phyloP scores from a whole-genome alignment of 2,888 invertebrate genomes.

The Parapristionchus giblindavisi region DNA sequence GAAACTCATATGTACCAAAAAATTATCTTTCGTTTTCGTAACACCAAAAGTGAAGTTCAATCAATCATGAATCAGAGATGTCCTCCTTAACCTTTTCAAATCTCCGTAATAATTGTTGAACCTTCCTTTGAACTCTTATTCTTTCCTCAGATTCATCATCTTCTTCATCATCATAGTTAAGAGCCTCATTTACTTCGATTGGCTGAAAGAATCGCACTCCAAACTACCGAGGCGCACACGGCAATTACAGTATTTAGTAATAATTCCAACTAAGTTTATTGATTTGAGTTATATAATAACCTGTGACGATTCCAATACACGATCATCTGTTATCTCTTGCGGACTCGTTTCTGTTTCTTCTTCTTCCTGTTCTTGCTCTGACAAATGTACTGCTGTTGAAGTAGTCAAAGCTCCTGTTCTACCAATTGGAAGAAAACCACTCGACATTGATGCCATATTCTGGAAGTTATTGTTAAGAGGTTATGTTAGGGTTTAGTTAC shows the following conservation, averaged over 20 bases:
- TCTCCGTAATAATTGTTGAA: conserved; percentile 6
- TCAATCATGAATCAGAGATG: background rate
- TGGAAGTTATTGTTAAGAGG: too few species aligned
- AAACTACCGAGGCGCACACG: background rate
- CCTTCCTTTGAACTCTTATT: background rate
- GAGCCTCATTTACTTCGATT: background rate
- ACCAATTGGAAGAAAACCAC: background rate
- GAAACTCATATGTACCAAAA: too few species aligned
- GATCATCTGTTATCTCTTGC: too few species aligned
- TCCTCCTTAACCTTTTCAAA: conserved; percentile 16
- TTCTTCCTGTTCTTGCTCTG: too few species aligned
- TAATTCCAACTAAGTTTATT: background rate
- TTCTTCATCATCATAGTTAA: conserved; percentile 1
- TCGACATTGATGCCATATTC: conserved; percentile 9
- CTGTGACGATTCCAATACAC: too few species aligned
- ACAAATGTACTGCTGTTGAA: background rate
- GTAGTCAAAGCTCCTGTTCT: background rate
- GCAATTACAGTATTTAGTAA: background rate
- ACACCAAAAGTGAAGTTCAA: background rate
- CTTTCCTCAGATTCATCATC: background rate
- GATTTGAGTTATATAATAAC: too few species aligned
- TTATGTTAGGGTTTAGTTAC: too few species aligned
- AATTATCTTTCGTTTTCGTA: too few species aligned
- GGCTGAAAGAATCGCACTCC: background rate
- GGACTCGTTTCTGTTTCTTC: too few species aligned